A percentile compares a stretch with the other conserved stretches of the same genome.
These are phyloP conservation scores for Malurus cyaneus DNA, from an alignment of 2,113 vertebrate species.

Conservation along the genomic window DNA sequence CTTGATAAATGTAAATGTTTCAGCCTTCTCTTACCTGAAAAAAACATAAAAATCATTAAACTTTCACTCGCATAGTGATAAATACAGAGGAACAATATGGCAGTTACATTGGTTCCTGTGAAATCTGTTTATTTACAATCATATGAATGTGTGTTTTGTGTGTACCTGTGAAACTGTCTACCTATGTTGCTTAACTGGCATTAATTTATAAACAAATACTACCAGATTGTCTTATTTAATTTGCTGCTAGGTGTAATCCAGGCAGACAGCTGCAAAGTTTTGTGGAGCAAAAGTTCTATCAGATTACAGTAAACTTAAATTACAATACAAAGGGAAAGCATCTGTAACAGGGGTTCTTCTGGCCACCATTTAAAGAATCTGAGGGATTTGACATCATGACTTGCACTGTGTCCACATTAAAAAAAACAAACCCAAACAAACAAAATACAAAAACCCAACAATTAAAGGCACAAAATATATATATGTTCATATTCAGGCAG, in stretches of 20 bases:
- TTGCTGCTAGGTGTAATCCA: neutral
- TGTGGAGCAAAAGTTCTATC: neutral
- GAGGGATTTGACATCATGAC: neutral
- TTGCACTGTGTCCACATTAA: neutral
- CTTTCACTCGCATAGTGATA: neutral
- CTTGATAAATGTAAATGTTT: neutral
- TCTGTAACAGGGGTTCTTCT: neutral
- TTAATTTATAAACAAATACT: neutral
- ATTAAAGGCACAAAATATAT: neutral
- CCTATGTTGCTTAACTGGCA: neutral
- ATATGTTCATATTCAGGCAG: neutral
- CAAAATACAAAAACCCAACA: neutral
- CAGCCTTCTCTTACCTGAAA: neutral
- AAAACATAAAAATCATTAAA: neutral
- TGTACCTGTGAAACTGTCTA: neutral
- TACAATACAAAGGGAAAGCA: neutral
- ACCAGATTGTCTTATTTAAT: neutral
- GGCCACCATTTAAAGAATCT: neutral
- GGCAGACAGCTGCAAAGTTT: neutral
- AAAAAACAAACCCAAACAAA: neutral
- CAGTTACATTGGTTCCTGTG: neutral
- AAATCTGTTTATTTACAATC: neutral
- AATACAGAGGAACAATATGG: neutral
- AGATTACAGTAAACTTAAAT: neutral
- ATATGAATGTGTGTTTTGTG: neutral